These are phyloP conservation scores for Ibidorhyncha struthersii DNA, from an alignment of 2,113 vertebrate species.

Conservation along the genomic window DNA sequence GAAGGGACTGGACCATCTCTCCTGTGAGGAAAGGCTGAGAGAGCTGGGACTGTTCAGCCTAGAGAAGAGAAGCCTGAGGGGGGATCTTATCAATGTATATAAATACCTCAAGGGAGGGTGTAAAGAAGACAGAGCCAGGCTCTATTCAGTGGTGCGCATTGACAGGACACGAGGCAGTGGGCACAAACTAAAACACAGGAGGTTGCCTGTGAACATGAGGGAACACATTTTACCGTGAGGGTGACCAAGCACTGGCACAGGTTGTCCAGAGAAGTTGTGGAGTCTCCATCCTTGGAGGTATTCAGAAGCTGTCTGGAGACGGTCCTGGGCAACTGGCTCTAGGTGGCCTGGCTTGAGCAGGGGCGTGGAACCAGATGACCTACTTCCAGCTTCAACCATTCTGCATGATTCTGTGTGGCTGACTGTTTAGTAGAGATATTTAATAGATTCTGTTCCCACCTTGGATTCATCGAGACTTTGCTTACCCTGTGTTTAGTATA, in stretches of 20 bases:
- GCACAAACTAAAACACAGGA: not conserved
- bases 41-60: not conserved
- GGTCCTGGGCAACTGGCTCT: not conserved
- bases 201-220: not conserved
- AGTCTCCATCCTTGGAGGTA: not conserved
- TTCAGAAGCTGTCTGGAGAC: accelerated
- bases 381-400: not conserved
- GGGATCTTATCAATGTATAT: not conserved
- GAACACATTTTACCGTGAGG: not conserved
- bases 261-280: not conserved
- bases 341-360: not conserved
- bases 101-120: not conserved
- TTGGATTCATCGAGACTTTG: not conserved
- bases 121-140: not conserved
- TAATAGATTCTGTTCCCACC: not conserved
- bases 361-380: not conserved
- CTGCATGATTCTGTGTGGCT: not conserved
- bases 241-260: not conserved
- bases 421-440: not conserved
- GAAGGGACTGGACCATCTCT: not conserved
- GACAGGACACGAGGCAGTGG: not conserved
- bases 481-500: not conserved
- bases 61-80: not conserved
- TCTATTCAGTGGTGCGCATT: not conserved
- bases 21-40: not conserved